Percentiles rank a stretch among this genome's conserved stretches.
Conservation (phyloP, 2,797 vertebrate species). For the Xyrichtys novacula region DNA sequence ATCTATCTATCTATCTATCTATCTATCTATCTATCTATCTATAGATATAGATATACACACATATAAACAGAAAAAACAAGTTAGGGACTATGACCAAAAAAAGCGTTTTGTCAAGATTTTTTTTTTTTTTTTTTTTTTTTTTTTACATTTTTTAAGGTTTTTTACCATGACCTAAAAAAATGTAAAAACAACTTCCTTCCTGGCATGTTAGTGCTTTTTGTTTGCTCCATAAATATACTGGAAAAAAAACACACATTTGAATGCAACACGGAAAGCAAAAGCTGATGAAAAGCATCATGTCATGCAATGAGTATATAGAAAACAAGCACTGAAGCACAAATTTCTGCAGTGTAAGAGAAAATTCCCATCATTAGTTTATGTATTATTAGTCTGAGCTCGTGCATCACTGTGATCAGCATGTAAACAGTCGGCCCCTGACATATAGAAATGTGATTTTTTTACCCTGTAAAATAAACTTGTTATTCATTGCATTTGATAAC, state of each 20-base stretch:
- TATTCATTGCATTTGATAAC: constrained; percentile 18
- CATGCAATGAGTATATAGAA: constrained; percentile 61
- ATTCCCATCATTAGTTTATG: background rate
- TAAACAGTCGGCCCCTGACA: background rate
- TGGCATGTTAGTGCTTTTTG: constrained; percentile 54
- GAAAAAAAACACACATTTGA: constrained; percentile 24
- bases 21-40: too few relatives aligned
- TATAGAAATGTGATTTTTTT: constrained; percentile 1
- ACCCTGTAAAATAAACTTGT: constrained; percentile 34
- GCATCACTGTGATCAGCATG: too few relatives aligned
- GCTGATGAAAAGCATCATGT: constrained; percentile 68
- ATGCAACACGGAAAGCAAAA: constrained; percentile 56
- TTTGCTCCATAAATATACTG: constrained; percentile 8
- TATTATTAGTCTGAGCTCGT: too few relatives aligned
- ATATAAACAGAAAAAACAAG: too few relatives aligned
- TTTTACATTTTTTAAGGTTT: constrained; percentile 34
- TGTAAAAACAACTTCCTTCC: constrained; percentile 59
- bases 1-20: too few relatives aligned
- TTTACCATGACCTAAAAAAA: constrained; percentile 49
- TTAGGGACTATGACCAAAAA: too few relatives aligned
- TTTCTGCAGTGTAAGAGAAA: background rate
- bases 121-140: too few relatives aligned
- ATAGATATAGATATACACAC: too few relatives aligned
- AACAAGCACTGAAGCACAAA: constrained; percentile 52
- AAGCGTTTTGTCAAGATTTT: too few relatives aligned